These are phyloP conservation scores for Trissolcus brochymenae DNA, from an alignment of 2,888 invertebrate species.

Conservation along the genomic window DNA sequence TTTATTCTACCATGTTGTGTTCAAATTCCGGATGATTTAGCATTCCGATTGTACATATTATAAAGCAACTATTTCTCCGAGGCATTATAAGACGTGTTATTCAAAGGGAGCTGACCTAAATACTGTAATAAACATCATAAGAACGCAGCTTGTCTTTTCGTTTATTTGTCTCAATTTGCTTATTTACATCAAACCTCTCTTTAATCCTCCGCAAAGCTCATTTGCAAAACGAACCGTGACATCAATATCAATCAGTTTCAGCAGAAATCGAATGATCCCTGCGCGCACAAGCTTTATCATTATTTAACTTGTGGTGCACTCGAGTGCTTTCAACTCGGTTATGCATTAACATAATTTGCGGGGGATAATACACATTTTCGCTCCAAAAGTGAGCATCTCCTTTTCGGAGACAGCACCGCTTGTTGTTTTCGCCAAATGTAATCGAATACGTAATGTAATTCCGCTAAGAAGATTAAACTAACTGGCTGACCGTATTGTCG, in stretches of 20 bases:
- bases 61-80: slow-evolving; percentile 21
- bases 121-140: slow-evolving; percentile 18
- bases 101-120: slow-evolving; percentile 21
- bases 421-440: slow-evolving; percentile 57
- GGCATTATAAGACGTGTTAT: slow-evolving; percentile 21
- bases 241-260: no score
- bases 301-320: slow-evolving; percentile 33
- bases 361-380: slow-evolving; percentile 26
- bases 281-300: slow-evolving; percentile 22
- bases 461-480: slow-evolving; percentile 62
- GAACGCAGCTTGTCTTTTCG: slow-evolving; percentile 3
- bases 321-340: slow-evolving; percentile 18
- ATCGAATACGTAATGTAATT: slow-evolving; percentile 65
- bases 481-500: slow-evolving; percentile 34
- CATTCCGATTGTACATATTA: slow-evolving; percentile 35
- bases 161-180: slow-evolving; percentile 30
- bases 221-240: no score
- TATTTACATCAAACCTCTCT: slow-evolving; percentile 9
- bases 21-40: slow-evolving; percentile 35
- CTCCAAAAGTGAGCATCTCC: slow-evolving; percentile 19
- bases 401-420: slow-evolving; percentile 28
- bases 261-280: slow-evolving; percentile 18
- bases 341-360: slow-evolving; percentile 44
- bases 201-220: no score
- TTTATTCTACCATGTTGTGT: slow-evolving; percentile 25